phyloP scores from a whole-genome alignment of 2,888 invertebrate genomes.

The Rhimphoctona megacephalus region DNA sequence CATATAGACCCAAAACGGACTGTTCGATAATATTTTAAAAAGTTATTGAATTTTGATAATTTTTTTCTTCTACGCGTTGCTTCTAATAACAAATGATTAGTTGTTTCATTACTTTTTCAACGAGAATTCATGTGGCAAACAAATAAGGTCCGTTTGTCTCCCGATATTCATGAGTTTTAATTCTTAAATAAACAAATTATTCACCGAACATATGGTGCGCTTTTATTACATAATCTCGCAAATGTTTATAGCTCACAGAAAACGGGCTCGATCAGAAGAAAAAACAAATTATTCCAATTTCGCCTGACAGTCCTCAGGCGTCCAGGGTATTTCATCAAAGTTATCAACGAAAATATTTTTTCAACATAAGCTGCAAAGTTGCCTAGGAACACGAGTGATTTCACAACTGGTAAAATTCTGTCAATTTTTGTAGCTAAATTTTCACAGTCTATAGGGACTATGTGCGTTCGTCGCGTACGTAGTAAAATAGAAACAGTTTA shows the following conservation, averaged over 20 bases:
- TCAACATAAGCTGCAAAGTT: background rate
- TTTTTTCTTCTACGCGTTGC: background rate
- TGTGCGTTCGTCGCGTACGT: background rate
- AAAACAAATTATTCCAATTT: too few relatives aligned
- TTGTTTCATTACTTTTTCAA: background rate
- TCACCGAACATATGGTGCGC: too few relatives aligned
- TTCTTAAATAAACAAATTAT: too few relatives aligned
- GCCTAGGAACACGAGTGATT: background rate
- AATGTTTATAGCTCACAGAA: background rate
- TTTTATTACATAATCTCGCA: too few relatives aligned
- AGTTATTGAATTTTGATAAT: background rate
- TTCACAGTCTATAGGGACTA: conserved; percentile 12
- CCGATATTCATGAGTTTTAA: background rate
- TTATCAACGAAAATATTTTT: background rate
- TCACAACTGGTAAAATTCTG: background rate
- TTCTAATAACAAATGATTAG: background rate
- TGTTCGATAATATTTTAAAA: too few relatives aligned
- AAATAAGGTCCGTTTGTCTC: background rate
- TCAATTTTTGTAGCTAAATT: conserved; percentile 32
- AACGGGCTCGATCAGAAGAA: background rate
- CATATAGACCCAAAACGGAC: too few relatives aligned
- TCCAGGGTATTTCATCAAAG: too few relatives aligned
- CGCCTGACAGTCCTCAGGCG: background rate
- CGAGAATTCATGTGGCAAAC: background rate
- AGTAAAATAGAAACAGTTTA: conserved; percentile 25